These are phyloP conservation scores for Cyanoramphus novaezelandiae DNA, from an alignment of 2,113 vertebrate species.

Conservation along the genomic window DNA sequence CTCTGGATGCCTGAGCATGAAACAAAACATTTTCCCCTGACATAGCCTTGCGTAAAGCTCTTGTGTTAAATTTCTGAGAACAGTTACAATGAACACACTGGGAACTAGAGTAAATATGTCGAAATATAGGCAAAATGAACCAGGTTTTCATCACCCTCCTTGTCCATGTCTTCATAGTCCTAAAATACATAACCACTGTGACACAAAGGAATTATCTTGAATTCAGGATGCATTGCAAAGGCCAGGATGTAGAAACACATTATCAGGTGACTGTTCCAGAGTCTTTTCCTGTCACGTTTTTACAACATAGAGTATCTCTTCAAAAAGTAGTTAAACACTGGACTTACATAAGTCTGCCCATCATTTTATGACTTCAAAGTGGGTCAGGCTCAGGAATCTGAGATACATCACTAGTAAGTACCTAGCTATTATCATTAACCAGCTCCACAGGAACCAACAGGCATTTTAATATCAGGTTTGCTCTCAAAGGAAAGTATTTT, in stretches of 20 bases:
- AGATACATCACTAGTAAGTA: background rate
- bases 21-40: background rate
- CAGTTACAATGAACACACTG: background rate
- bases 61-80: background rate
- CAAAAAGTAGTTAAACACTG: background rate
- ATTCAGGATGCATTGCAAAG: background rate
- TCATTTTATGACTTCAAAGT: background rate
- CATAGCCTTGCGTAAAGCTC: background rate
- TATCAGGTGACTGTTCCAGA: background rate
- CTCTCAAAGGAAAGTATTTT: background rate
- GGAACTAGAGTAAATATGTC: background rate
- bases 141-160: background rate
- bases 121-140: background rate
- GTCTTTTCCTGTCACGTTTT: background rate
- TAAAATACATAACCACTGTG: background rate
- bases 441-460: background rate
- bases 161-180: background rate
- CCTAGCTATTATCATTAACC: background rate
- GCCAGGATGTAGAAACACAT: background rate
- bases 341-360: background rate
- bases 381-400: background rate
- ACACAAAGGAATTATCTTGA: background rate
- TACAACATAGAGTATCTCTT: background rate
- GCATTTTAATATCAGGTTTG: background rate
- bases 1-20: background rate